Evolutionary conservation across 2,113 vertebrate species (phyloP), one percentile per base, ranked within the genome.

Genomic region (Xiphorhynchus elegans): DNA sequence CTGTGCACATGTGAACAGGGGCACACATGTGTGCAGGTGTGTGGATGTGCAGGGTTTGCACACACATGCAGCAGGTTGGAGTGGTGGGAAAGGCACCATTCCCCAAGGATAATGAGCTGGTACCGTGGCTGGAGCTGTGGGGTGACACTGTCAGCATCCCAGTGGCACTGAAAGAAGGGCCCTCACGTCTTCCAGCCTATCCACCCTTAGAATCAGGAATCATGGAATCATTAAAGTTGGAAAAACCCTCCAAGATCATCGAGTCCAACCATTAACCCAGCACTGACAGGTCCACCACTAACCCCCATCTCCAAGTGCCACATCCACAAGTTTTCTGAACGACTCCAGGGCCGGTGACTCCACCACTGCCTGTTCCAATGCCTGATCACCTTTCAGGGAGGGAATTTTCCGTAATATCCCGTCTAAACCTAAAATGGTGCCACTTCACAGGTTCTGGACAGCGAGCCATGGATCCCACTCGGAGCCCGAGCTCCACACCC

Each of bases 1-100:
- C 0, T 0, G 44, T 7, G 23, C 33, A 46, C 52, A 35, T 0
- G 0, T 10, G 28, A 49, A 40, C 6, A 59, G 4, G 23, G 11
- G 35, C 21, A 17, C 37, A 62, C 39, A 44, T 0, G 11, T 24
- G 75, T 3, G 1, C 59, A 26, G 67, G 13, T 35, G 50, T 42
- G 75, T 31, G 67, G 49, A 72, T 4, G 25, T 28, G 60, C 37
- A 42, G 60, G 60, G 60, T 28, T 26, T 63, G 60, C 37, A 29
- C n/a, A 28, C 0, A 2, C 24, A n/a, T 8, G 40, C n/a, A 63
- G 47, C 8, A 40, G 40, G 20, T 1, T 37, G 76, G 76, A 8
- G 55, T 21, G 59, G 67, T 58, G 86, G 58, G 50, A 49, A 56
- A 20, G 3, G 75, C 40, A 11, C 7, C 5, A 25, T 35, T 66